Percentiles rank a stretch among this genome's conserved stretches.
These are phyloP conservation scores for Diprion similis DNA, from an alignment of 1,140 invertebrate species.

Conservation along the genomic window DNA sequence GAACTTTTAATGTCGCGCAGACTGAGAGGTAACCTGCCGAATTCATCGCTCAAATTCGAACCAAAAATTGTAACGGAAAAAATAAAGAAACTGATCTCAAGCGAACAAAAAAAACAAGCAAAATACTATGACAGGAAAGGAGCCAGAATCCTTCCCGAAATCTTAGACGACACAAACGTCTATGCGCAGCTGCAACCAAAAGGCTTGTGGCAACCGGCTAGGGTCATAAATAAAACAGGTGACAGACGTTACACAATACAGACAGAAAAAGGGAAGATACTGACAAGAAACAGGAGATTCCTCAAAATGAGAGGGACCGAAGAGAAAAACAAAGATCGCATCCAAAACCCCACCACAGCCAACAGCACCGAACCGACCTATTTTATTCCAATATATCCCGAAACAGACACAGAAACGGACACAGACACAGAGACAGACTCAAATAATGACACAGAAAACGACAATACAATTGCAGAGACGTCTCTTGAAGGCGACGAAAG, in stretches of 20 bases:
- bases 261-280: constrained; percentile 18
- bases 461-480: too few species aligned
- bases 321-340: not conserved
- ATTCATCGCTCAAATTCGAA: not conserved
- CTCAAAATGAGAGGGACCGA: constrained; percentile 20
- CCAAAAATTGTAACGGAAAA: not conserved
- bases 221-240: constrained; percentile 9
- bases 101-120: constrained; percentile 22
- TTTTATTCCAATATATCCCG: constrained; percentile 2
- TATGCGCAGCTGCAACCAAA: constrained; percentile 16
- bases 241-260: constrained; percentile 21
- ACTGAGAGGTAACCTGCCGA: constrained; percentile 26
- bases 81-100: not conserved
- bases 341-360: not conserved
- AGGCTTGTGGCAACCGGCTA: constrained; percentile 14
- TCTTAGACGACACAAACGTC: constrained; percentile 8
- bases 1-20: constrained; percentile 26
- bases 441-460: too few species aligned
- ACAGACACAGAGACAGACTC: constrained; percentile 10
- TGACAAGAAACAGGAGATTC: constrained; percentile 26
- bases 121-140: constrained; percentile 25
- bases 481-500: constrained; percentile 15
- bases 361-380: constrained; percentile 4
- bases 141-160: constrained; percentile 17
- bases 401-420: constrained; percentile 11